Evolutionary conservation across 2,888 invertebrate genomes (phyloP), one percentile per base, ranked within the genome.

Genomic region (Amiota minor): DNA sequence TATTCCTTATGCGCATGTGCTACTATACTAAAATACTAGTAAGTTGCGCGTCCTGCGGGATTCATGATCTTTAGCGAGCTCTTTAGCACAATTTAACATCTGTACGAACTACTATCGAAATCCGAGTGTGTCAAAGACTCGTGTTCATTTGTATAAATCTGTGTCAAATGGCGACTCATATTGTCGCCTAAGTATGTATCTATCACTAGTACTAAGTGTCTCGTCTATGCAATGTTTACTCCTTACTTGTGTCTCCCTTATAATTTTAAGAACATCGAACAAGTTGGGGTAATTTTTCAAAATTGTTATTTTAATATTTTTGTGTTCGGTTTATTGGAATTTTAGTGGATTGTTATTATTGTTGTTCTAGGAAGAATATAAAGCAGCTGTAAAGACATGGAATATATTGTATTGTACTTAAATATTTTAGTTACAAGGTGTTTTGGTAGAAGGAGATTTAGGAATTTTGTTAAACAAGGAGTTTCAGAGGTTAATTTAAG

Each of bases 41-140:
- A 12, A 20, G 62, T 62, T 62, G 62, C 62, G 18, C 20, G 65
- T 67, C 65, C 65, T 67, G 23, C 50, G 20, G 14, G 46, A 50
- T 50, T 50, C 50, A 50, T 67, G 50, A 18, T 76, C 72, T 74
- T 79, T 76, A 76, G 76, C 74, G 78, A 74, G 74, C 75, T 78
- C 75, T 77, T 80, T 77, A 72, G 76, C 77, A 81, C 75, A 20
- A 9, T 77, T 79, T 79, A 80, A 80, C 83, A 83, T 85, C 85
- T 85, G 85, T 53, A 35, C 6, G 35, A 35, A 35, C 35, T 35
- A 35, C 53, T n/a, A n/a, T 73, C 81, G 59, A 59, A 20, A 59
- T 20, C 20, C 11, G 9, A 11, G 16, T 18, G 59, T 18, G 56
- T 18, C 16, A 16, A 10, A 12, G 10, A 18, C 20, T 59, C 18